These are phyloP conservation scores for Elmis aenea DNA, from an alignment of 2,888 invertebrate species.

Conservation along the genomic window DNA sequence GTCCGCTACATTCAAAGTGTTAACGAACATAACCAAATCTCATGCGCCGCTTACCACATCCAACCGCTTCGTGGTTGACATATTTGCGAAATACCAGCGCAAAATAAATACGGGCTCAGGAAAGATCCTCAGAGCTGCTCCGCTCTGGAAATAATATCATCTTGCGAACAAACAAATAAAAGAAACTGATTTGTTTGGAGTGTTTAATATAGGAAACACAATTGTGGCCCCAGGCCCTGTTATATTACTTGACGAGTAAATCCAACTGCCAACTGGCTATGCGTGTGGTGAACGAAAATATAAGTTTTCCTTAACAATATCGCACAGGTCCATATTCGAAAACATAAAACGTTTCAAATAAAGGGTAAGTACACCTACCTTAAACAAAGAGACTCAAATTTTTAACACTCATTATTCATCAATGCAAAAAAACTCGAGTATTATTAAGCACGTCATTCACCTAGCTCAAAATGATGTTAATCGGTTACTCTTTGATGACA, in stretches of 20 bases:
- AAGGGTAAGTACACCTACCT: too few species aligned
- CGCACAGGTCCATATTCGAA: too few species aligned
- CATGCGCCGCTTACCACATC: slow-evolving; percentile 14
- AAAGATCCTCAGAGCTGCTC: slow-evolving; percentile 16
- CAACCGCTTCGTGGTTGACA: slow-evolving; percentile 17
- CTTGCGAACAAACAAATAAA: slow-evolving; percentile 26
- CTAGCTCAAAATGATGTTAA: too few species aligned
- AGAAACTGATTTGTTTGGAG: slow-evolving; percentile 26
- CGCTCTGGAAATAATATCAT: slow-evolving; percentile 20
- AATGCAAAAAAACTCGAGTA: too few species aligned
- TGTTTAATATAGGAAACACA: slow-evolving; percentile 26
- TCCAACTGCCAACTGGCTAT: too few species aligned
- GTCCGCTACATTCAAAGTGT: too few species aligned
- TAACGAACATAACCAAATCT: slow-evolving; percentile 20
- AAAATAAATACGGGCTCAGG: slow-evolving; percentile 16
- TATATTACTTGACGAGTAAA: slow-evolving; percentile 21
- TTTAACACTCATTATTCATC: too few species aligned
- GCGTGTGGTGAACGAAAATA: too few species aligned
- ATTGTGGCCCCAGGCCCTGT: slow-evolving; percentile 13
- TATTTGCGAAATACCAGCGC: slow-evolving; percentile 16
- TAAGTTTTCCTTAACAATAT: too few species aligned
- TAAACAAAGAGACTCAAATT: too few species aligned
- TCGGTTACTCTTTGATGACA: slow-evolving; percentile 3
- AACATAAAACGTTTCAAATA: too few species aligned
- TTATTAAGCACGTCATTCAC: too few species aligned